phyloP scores from a whole-genome alignment of 2,797 vertebrate species.

The Hapalemur alaotrensis region DNA sequence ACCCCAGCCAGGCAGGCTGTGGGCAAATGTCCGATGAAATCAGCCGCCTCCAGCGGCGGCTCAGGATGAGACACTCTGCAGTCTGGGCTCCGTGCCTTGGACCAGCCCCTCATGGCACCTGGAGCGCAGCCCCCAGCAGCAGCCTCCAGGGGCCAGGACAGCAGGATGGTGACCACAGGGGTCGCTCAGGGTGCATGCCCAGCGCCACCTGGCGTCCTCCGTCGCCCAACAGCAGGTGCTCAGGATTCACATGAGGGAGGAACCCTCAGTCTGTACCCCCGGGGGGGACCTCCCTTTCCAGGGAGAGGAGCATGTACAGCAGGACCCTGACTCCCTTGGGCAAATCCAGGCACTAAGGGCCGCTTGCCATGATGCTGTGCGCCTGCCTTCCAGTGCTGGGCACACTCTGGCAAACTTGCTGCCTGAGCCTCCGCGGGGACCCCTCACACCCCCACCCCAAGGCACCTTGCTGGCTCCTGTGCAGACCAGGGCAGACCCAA shows the following conservation, averaged over 20 bases:
- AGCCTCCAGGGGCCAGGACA: too few species aligned
- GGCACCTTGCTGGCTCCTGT: neutral
- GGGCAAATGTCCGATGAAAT: neutral
- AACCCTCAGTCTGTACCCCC: neutral
- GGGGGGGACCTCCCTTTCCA: neutral
- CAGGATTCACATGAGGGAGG: neutral
- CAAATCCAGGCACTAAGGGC: too few species aligned
- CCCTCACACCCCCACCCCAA: rapidly evolving
- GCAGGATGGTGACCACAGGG: neutral
- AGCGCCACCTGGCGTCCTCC: neutral
- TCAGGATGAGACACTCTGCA: neutral
- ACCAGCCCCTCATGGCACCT: neutral
- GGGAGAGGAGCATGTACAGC: neutral
- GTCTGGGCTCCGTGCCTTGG: neutral
- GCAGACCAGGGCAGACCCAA: neutral
- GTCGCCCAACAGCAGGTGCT: neutral
- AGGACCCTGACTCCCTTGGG: too few species aligned
- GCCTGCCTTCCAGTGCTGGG: neutral
- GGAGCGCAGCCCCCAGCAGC: neutral
- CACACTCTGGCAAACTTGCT: neutral
- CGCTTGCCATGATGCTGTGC: neutral
- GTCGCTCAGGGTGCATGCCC: neutral
- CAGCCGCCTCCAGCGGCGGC: neutral
- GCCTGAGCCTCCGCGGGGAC: neutral
- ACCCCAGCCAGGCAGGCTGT: neutral